These are phyloP conservation scores for Pharmacophagus antenor DNA, from an alignment of 2,888 invertebrate genomes.

Conservation along the genomic window DNA sequence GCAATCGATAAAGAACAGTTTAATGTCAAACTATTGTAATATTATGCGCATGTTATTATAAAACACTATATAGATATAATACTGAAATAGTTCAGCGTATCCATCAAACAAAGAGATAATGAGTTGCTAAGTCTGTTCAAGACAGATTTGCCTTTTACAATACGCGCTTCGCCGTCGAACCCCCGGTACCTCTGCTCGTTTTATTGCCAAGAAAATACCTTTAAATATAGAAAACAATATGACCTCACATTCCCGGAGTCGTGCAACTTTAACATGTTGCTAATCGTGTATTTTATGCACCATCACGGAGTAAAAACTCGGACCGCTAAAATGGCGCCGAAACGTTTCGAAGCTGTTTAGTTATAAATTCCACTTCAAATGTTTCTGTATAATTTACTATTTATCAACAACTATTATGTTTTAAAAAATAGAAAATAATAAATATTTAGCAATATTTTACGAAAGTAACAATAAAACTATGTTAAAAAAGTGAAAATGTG, in stretches of 20 bases:
- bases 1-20: no score
- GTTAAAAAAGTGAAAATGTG: no score
- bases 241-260: constrained; percentile 53
- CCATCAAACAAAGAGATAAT: constrained; percentile 14
- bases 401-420: neutral
- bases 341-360: neutral
- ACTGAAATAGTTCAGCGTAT: neutral
- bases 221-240: constrained; percentile 55
- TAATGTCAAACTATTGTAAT: neutral
- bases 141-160: constrained; percentile 14
- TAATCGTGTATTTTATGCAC: constrained; percentile 68
- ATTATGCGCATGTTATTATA: neutral
- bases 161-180: constrained; percentile 13
- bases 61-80: neutral
- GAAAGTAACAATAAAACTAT: no score
- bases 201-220: constrained; percentile 48
- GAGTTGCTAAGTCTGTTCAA: constrained; percentile 15
- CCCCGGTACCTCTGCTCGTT: constrained; percentile 33
- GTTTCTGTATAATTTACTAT: neutral
- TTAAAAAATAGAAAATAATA: no score
- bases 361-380: neutral
- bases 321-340: constrained; percentile 51
- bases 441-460: no score
- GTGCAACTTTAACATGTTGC: constrained; percentile 57
- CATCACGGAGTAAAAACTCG: constrained; percentile 56